Evolutionary conservation across 2,113 vertebrate genomes (phyloP), one percentile per base, ranked within the genome.

Genomic region (Tamias sibiricus): DNA sequence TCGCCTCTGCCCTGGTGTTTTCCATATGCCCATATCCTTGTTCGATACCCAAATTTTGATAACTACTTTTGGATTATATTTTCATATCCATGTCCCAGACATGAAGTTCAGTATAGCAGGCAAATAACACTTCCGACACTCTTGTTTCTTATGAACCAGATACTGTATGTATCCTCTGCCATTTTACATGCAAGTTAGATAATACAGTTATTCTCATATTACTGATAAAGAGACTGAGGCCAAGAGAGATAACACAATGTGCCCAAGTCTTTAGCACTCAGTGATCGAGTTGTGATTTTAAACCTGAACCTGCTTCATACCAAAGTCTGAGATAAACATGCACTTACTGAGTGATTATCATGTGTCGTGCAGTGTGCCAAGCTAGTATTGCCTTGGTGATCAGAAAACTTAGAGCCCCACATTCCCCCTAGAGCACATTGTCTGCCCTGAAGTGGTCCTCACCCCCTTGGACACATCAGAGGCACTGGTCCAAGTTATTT

Each of bases 381-480:
- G 17, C 32, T 44, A 32, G 4, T 35, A 16, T 30, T 12, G 6
- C 24, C 26, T 19, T 30, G 32, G 62, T n/a, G 40, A 9, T 20
- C 42, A 59, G 30, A 47, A 88, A 2, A 52, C 11, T 17, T 8
- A 19, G 19, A 26, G 6, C 1, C 30, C 37, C 54, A 59, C 35
- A 79, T 8, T 6, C n/a, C 16, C n/a, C 30, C 22, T 24, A 28
- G 32, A 74, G 32, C 19, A 54, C 7, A 4, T 2, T 1, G 26
- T 54, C 37, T 57, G 7, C 9, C 4, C 1, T 8, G 6, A 6
- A 35, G 44, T 0, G 0, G 1, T 2, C 1, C 0, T 7, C 2
- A 2, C 7, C 17, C 17, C 68, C 57, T 30, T 28, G 16, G 13
- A 64, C 13, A 13, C 17, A 13, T 16, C 32, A 17, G 32, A 20